phyloP scores from a whole-genome alignment of 1,140 invertebrate genomes.

The Drosophila saltans region DNA sequence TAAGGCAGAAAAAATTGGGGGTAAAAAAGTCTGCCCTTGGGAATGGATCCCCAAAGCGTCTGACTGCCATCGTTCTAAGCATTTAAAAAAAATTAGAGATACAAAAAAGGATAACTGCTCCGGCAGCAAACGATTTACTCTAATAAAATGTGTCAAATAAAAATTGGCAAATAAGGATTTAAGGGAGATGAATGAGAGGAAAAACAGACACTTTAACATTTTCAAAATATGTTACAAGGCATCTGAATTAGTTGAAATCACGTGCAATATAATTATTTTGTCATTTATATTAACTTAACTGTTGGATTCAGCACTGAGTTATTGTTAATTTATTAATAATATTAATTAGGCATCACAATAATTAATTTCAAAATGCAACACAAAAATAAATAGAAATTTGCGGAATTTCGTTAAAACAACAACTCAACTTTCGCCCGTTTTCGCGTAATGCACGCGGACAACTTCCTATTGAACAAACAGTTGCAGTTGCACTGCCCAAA shows the following conservation, averaged over 20 bases:
- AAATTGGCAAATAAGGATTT: conserved; percentile 59
- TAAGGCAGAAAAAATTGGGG: conserved; percentile 18
- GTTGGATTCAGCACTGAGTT: conserved; percentile 33
- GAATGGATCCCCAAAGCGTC: conserved; percentile 39
- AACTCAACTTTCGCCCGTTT: neutral
- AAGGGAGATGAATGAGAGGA: conserved; percentile 8
- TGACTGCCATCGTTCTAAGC: conserved; percentile 25
- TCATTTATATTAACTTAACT: conserved; percentile 51
- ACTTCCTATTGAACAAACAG: conserved; percentile 36
- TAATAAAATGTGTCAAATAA: conserved; percentile 74
- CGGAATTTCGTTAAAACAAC: conserved; percentile 27
- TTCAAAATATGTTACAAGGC: conserved; percentile 14
- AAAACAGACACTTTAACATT: neutral
- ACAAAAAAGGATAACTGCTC: conserved; percentile 53
- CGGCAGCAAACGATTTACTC: conserved; percentile 49
- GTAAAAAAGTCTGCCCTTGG: conserved; percentile 47
- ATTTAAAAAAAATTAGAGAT: conserved; percentile 55
- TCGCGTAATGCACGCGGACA: conserved; percentile 23
- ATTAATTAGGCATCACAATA: conserved; percentile 46
- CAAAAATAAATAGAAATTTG: conserved; percentile 26
- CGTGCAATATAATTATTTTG: neutral
- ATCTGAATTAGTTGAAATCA: conserved; percentile 4
- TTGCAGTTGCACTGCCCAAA: conserved; percentile 73
- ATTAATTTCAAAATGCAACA: conserved; percentile 32
- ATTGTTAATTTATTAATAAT: conserved; percentile 24